These are phyloP conservation scores for Nymphicus hollandicus DNA, from an alignment of 2,113 vertebrate species.

Conservation along the genomic window DNA sequence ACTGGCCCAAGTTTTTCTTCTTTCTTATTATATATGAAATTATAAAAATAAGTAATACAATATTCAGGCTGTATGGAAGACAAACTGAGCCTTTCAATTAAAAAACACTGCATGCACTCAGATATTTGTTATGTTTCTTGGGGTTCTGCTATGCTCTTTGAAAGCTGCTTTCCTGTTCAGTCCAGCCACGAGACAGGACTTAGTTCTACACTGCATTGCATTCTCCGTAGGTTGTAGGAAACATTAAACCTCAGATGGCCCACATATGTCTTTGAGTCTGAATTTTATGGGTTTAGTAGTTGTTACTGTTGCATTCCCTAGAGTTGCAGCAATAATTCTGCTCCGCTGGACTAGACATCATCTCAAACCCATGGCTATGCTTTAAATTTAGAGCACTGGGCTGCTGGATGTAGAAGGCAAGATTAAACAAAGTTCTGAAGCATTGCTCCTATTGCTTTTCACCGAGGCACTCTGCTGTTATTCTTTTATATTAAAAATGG, in stretches of 20 bases:
- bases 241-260: neutral
- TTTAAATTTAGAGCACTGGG: neutral
- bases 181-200: neutral
- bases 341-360: neutral
- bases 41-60: neutral
- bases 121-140: neutral
- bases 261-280: neutral
- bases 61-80: neutral
- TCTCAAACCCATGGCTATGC: neutral
- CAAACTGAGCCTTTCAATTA: neutral
- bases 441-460: neutral
- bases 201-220: neutral
- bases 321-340: neutral
- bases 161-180: neutral
- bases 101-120: neutral
- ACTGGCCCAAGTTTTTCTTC: neutral
- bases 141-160: neutral
- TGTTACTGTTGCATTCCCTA: neutral
- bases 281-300: neutral
- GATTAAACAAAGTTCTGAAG: neutral
- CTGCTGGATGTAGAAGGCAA: neutral
- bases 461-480: accelerated
- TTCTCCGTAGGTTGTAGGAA: neutral
- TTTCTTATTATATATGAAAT: neutral
- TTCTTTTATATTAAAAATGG: neutral